Evolutionary conservation across 2,888 invertebrate genomes (phyloP), one percentile per base, ranked within the genome.

Genomic region (Venustoraphidia nigricollis): DNA sequence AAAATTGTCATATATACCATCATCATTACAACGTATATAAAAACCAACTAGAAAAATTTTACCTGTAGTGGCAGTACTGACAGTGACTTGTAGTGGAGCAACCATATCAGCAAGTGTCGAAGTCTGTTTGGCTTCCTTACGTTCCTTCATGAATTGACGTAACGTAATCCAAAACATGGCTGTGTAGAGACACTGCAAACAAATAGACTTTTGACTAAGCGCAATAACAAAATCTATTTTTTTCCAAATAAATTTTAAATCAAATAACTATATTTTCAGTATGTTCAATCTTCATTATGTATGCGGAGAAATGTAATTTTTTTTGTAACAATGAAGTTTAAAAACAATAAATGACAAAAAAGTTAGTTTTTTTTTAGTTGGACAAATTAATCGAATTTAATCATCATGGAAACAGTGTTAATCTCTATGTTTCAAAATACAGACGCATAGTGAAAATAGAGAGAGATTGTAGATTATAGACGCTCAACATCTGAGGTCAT

Each of bases 161-260:
- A 96, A 71, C 10, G 95, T 95, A 55, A 94, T 81, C 92, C 94
- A 95, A 69, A 97, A 95, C 85, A 94, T 89, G 49, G 85, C 74
- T 45, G 91, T 88, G 68, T 89, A 95, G 48, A 87, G 65, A 41
- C 88, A 84, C 77, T 47, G 34, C 8, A 47, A 45, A 36, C 14
- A 8, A 13, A n/a, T 42, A 9, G 8, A 34, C 9, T 17, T 42
- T 79, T 55, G 8, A 58, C 56, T 52, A 39, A 36, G 48, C 47
- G 44, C 35, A 39, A 36, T 40, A 41, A 8, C 36, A 11, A n/a
- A 36, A 10, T 43, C 34, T 48, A 35, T 45, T 44, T 14, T 27
- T 27, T 27, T 6, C 3, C 27, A 27, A 27, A 27, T 27, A 27
- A 27, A 27, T 27, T 27, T 27, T 27, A 27, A 27, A 6, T 6